These are phyloP conservation scores for Notothenia coriiceps DNA, from an alignment of 2,113 vertebrate species.

Conservation along the genomic window DNA sequence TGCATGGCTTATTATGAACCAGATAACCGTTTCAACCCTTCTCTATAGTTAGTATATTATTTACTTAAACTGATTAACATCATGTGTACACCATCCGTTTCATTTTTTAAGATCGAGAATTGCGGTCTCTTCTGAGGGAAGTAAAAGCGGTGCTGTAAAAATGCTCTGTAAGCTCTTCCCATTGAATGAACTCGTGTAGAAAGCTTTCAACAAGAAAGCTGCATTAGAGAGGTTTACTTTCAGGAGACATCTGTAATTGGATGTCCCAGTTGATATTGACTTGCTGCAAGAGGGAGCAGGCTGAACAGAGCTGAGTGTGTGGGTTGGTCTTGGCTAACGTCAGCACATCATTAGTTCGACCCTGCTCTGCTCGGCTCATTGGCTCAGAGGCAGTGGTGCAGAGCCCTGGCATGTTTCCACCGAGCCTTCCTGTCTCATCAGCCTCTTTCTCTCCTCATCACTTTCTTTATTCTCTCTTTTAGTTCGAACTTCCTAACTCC, in stretches of 20 bases:
- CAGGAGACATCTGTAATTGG: slow-evolving; percentile 31
- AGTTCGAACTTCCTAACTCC: slow-evolving; percentile 2
- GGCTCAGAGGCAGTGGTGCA: slow-evolving; percentile 59
- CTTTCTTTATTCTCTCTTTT: slow-evolving; percentile 12
- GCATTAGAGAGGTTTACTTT: slow-evolving; percentile 2
- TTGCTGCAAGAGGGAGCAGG: slow-evolving; percentile 28
- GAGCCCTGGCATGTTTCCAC: slow-evolving; percentile 62
- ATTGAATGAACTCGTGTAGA: slow-evolving; percentile 3
- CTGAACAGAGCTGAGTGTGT: slow-evolving; percentile 45
- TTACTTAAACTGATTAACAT: not conserved
- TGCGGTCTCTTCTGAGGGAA: not conserved
- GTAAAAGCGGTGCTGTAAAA: not conserved
- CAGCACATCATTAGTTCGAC: slow-evolving; percentile 60
- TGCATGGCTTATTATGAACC: no score
- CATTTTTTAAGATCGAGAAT: not conserved
- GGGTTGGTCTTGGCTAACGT: slow-evolving; percentile 50
- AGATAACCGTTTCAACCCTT: no score
- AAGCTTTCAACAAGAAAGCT: slow-evolving; percentile 3
- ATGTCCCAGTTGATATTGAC: slow-evolving; percentile 49
- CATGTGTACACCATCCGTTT: not conserved
- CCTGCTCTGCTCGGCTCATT: slow-evolving; percentile 47
- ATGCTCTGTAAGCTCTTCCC: not conserved
- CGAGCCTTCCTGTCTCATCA: slow-evolving; percentile 39
- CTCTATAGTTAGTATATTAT: not conserved
- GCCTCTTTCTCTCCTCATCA: slow-evolving; percentile 34